phyloP scores from a whole-genome alignment of 1,140 invertebrate species.

The Neoseiulus cucumeris region DNA sequence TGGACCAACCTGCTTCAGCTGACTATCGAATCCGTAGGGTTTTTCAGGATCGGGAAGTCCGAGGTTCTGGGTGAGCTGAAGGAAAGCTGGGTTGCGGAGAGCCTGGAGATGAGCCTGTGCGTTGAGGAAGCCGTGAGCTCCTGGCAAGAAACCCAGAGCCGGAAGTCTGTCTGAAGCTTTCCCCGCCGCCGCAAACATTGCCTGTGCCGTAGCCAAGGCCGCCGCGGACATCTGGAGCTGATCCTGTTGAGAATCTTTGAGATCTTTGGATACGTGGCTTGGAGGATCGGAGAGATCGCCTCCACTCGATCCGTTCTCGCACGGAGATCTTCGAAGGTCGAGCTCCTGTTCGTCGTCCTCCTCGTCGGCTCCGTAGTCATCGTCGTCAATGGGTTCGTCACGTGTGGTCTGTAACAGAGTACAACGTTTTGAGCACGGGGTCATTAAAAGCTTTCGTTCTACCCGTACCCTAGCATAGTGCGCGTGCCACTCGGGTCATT shows the following conservation, averaged over 20 bases:
- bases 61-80: slow-evolving; percentile 4
- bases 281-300: slow-evolving; percentile 7
- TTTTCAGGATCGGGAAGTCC: slow-evolving; percentile 9
- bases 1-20: neutral
- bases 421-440: too few relatives aligned
- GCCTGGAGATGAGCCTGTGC: neutral
- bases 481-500: too few relatives aligned
- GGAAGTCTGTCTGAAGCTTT: neutral
- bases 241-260: neutral
- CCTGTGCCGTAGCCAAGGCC: neutral
- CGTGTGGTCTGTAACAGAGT: neutral
- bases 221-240: neutral
- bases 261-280: neutral
- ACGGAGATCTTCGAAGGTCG: neutral
- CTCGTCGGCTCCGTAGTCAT: neutral
- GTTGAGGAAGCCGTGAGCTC: neutral
- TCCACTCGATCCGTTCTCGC: slow-evolving; percentile 4
- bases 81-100: slow-evolving; percentile 1
- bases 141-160: neutral
- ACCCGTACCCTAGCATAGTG: too few relatives aligned
- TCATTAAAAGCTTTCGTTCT: too few relatives aligned
- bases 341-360: slow-evolving; percentile 7
- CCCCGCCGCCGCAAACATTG: neutral
- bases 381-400: slow-evolving; percentile 9
- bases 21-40: neutral